Evolutionary conservation across 2,888 invertebrate species (phyloP).

Genomic region (Adela reaumurella): DNA sequence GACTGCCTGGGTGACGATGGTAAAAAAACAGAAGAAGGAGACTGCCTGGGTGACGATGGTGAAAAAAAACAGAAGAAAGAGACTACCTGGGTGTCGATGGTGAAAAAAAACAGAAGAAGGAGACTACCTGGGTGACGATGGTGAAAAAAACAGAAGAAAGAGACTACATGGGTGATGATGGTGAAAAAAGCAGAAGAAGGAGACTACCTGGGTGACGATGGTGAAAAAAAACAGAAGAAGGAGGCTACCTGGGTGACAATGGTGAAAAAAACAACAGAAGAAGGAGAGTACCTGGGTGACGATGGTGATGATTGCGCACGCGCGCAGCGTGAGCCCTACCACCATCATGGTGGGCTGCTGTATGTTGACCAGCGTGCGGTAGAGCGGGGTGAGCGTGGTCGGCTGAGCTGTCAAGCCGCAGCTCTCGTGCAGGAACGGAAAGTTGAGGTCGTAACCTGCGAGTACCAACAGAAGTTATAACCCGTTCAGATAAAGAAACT

Average conservation of each 20-base stretch:
- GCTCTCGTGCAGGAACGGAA: slow-evolving; percentile 64
- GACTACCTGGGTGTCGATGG: background rate
- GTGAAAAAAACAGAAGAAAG: background rate
- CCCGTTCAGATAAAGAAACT: too few species aligned
- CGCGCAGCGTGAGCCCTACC: slow-evolving; percentile 65
- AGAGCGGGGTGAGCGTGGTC: slow-evolving; percentile 66
- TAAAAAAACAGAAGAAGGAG: slow-evolving; percentile 34
- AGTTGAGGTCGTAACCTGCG: slow-evolving; percentile 66
- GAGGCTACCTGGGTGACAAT: background rate
- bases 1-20: background rate
- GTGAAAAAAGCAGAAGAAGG: background rate
- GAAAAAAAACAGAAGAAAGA: slow-evolving; percentile 10
- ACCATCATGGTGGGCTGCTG: slow-evolving; percentile 72
- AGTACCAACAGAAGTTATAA: too few species aligned
- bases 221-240: background rate
- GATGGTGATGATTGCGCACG: slow-evolving; percentile 59
- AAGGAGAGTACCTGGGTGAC: slow-evolving; percentile 71
- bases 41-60: slow-evolving; percentile 65
- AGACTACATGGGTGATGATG: background rate
- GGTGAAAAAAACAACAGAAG: slow-evolving; percentile 5
- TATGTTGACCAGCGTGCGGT: slow-evolving; percentile 74
- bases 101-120: background rate
- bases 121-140: background rate
- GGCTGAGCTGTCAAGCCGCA: slow-evolving; percentile 59
- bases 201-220: background rate